A percentile compares a stretch with the other conserved stretches of the same genome.
Conservation (phyloP, 1,140 invertebrate genomes). For the Caenorhabditis elegans region DNA sequence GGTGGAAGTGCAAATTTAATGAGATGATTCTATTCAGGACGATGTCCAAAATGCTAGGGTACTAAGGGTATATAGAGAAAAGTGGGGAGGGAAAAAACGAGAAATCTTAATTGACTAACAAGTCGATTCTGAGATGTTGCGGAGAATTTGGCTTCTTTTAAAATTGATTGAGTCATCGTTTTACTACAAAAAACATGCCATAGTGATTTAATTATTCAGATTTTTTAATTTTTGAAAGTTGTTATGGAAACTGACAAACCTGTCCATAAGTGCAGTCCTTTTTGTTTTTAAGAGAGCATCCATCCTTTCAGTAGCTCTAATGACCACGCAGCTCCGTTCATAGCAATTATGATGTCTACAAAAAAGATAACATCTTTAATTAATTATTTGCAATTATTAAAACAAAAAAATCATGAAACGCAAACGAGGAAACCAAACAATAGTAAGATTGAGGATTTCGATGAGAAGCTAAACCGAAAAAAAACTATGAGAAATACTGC, state of each 20-base stretch:
- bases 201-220: too few relatives aligned
- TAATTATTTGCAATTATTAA: not conserved
- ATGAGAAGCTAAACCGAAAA: conserved; percentile 3
- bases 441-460: not conserved
- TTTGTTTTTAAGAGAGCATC: not conserved
- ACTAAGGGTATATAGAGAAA: too few relatives aligned
- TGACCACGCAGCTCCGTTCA: not conserved
- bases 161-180: too few relatives aligned
- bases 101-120: conserved; percentile 1
- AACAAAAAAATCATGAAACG: not conserved
- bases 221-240: too few relatives aligned
- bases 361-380: not conserved
- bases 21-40: not conserved
- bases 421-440: not conserved
- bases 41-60: not conserved
- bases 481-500: not conserved
- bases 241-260: not conserved
- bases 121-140: not conserved
- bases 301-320: not conserved
- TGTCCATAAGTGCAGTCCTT: not conserved
- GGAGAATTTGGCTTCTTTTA: not conserved
- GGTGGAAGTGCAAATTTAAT: not conserved
- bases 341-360: not conserved
- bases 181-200: too few relatives aligned
- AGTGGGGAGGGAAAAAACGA: not conserved